Conservation (phyloP, 2,797 vertebrate genomes). For the Carapus acus region DNA sequence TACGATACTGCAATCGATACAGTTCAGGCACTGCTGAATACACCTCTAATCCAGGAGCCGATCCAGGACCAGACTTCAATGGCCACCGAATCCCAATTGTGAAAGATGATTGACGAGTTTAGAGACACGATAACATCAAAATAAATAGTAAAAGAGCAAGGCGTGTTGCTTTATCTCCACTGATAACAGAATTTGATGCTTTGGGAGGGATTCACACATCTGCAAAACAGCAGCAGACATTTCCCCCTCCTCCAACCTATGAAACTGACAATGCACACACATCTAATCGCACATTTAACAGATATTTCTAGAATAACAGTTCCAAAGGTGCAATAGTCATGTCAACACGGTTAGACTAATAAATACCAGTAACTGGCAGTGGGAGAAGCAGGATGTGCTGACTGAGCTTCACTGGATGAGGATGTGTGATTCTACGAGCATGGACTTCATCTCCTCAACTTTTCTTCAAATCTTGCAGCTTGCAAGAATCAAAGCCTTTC, state of each 20-base stretch:
- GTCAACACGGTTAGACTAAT: slow-evolving; percentile 1
- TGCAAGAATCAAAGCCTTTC: too few species aligned
- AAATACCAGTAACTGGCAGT: background rate
- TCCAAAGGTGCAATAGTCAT: slow-evolving; percentile 36
- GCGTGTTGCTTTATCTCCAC: background rate
- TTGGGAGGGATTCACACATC: too few species aligned
- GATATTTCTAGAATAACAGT: background rate
- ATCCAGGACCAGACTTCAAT: slow-evolving; percentile 11
- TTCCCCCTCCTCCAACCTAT: too few species aligned
- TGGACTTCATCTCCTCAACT: too few species aligned
- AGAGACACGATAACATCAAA: slow-evolving; percentile 28
- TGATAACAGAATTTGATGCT: background rate
- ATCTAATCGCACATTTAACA: background rate
- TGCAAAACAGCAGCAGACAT: too few species aligned
- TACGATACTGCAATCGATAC: slow-evolving; percentile 60
- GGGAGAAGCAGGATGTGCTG: background rate
- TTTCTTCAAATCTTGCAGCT: too few species aligned
- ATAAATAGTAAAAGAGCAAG: slow-evolving; percentile 3
- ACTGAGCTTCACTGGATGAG: too few species aligned
- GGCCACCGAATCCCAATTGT: slow-evolving; percentile 11
- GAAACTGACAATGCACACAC: slow-evolving; percentile 1
- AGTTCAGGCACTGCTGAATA: slow-evolving; percentile 71
- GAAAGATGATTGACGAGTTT: slow-evolving; percentile 7
- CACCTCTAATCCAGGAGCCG: slow-evolving; percentile 54
- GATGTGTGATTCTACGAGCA: too few species aligned